A percentile compares a stretch with the other conserved stretches of the same genome.
phyloP scores from a whole-genome alignment of 1,140 invertebrate species.

The Drosophila setifemur region DNA sequence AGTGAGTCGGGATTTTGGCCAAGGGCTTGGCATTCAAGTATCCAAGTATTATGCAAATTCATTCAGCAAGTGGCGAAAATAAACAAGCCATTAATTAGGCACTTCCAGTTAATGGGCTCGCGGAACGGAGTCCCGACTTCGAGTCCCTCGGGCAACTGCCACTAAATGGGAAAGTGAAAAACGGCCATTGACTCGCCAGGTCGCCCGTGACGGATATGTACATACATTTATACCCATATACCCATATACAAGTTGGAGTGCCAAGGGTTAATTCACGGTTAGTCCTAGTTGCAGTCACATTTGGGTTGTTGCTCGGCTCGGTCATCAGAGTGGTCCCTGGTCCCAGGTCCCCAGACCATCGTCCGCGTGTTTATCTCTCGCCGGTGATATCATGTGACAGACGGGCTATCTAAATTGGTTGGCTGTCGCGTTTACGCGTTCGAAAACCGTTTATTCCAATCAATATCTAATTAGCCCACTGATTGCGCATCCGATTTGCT shows the following conservation, averaged over 20 bases:
- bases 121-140: background rate
- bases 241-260: background rate
- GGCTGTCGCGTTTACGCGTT: conserved; percentile 24
- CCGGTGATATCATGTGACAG: conserved; percentile 32
- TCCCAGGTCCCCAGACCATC: background rate
- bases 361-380: conserved; percentile 16
- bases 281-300: conserved; percentile 23
- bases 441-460: conserved; percentile 54
- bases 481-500: too few relatives aligned
- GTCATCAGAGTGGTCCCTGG: too few relatives aligned
- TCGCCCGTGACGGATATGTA: background rate
- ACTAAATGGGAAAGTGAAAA: conserved; percentile 28
- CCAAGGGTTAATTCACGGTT: conserved; percentile 2
- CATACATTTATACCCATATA: background rate
- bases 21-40: conserved; percentile 4
- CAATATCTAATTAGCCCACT: conserved; percentile 72
- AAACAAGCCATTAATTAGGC: conserved; percentile 60
- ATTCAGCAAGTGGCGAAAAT: conserved; percentile 51
- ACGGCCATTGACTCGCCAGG: conserved; percentile 41
- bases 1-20: background rate
- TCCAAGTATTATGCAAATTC: conserved; percentile 54
- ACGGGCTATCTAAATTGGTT: conserved; percentile 59
- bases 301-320: conserved; percentile 8
- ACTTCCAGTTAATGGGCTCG: conserved; percentile 50
- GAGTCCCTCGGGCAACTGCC: conserved; percentile 11